Percentiles rank a stretch among this genome's conserved stretches.
These are phyloP conservation scores for Drosophila murphyi DNA, from an alignment of 1,140 invertebrate species.

Conservation along the genomic window DNA sequence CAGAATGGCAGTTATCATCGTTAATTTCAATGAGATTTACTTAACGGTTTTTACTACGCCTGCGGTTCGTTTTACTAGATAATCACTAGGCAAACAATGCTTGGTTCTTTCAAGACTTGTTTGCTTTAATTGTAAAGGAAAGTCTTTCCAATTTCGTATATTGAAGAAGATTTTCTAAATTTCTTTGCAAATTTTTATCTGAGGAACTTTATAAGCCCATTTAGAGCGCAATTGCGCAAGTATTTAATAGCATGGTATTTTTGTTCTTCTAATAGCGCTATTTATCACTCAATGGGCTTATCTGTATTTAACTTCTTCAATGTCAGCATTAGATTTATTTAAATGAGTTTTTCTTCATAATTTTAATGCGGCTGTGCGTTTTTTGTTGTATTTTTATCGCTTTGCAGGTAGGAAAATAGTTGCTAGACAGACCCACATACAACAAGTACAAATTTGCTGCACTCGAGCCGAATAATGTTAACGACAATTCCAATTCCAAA, in stretches of 20 bases:
- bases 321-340: slow-evolving; percentile 13
- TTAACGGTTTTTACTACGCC: slow-evolving; percentile 24
- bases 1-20: slow-evolving; percentile 8
- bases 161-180: neutral
- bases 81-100: slow-evolving; percentile 5
- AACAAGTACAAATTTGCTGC: slow-evolving; percentile 16
- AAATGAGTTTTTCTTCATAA: neutral
- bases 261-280: neutral
- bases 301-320: slow-evolving; percentile 27
- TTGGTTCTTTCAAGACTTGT: neutral
- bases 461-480: slow-evolving; percentile 16
- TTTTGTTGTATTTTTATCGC: slow-evolving; percentile 23
- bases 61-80: slow-evolving; percentile 15
- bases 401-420: neutral
- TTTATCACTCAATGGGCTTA: slow-evolving; percentile 25
- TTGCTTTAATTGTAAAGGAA: neutral
- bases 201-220: neutral
- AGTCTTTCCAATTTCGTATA: too few relatives aligned
- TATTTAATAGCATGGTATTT: neutral
- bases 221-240: neutral
- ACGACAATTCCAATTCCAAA: slow-evolving; percentile 15
- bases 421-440: neutral
- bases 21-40: slow-evolving; percentile 52
- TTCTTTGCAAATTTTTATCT: neutral
- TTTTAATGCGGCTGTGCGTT: slow-evolving; percentile 7